Conservation (phyloP, 1,140 invertebrate species). For the Drosophila dunni region DNA sequence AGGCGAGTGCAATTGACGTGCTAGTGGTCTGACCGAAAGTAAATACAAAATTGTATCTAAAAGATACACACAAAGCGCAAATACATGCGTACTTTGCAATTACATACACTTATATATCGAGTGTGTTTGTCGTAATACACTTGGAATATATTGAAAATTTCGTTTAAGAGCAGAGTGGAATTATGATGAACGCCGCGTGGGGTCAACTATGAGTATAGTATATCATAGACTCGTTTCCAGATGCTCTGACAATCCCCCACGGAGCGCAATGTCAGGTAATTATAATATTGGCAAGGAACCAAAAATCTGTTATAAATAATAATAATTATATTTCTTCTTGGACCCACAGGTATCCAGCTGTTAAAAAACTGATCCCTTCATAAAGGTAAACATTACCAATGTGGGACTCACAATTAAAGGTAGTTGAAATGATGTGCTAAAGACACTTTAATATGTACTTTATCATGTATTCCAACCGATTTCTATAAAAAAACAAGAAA, state of each 20-base stretch:
- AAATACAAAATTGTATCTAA: constrained; percentile 31
- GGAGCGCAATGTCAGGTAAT: constrained; percentile 44
- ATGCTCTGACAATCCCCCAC: constrained; percentile 27
- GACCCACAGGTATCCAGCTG: constrained; percentile 30
- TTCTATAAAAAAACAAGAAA: too few species aligned
- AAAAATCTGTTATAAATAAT: constrained; percentile 4
- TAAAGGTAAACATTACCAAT: not conserved
- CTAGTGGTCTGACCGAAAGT: constrained; percentile 12
- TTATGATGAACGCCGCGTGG: constrained; percentile 41
- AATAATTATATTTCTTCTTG: constrained; percentile 9
- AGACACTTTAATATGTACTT: too few species aligned
- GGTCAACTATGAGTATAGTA: constrained; percentile 27
- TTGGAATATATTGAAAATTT: constrained; percentile 14
- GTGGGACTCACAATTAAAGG: not conserved
- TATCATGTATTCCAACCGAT: too few species aligned
- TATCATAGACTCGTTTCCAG: constrained; percentile 32
- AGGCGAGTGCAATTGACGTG: constrained; percentile 43
- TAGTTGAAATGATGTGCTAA: too few species aligned
- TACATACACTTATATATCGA: not conserved
- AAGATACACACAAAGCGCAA: constrained; percentile 20
- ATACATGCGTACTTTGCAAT: constrained; percentile 24
- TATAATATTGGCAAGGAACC: constrained; percentile 50
- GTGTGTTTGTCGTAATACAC: not conserved
- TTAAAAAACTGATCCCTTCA: not conserved
- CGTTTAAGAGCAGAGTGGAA: constrained; percentile 31